Conservation (phyloP, 2,113 vertebrate genomes). For the Micromys minutus region DNA sequence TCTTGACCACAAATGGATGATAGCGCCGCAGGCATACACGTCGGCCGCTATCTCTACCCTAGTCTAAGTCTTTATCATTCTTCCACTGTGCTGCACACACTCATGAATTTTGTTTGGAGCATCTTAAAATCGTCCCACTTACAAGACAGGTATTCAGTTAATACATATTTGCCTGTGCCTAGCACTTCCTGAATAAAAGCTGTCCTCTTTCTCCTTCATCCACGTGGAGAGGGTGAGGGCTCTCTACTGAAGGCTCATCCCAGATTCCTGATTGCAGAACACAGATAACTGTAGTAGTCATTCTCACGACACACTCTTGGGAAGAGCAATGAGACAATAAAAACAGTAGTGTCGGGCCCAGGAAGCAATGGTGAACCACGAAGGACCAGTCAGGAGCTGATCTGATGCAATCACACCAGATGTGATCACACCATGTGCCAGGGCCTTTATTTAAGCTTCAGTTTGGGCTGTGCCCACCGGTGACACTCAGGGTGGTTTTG, state of each 20-base stretch:
- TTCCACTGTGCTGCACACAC: neutral
- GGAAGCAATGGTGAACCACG: too few species aligned
- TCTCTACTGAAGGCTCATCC: neutral
- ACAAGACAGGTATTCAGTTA: neutral
- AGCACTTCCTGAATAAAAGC: neutral
- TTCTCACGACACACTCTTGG: neutral
- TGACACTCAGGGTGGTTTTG: too few species aligned
- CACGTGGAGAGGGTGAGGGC: neutral
- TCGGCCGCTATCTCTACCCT: neutral
- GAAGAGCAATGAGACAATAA: neutral
- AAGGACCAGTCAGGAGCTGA: too few species aligned
- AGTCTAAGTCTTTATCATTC: neutral
- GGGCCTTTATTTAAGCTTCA: too few species aligned
- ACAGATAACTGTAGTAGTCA: neutral
- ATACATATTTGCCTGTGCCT: neutral
- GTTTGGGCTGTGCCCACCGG: too few species aligned
- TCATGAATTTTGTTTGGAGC: neutral
- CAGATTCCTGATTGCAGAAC: neutral
- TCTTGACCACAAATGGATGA: neutral
- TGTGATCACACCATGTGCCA: too few species aligned
- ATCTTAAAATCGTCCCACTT: conserved; percentile 24
- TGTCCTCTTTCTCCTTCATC: neutral
- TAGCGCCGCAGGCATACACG: neutral
- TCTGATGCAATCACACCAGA: too few species aligned
- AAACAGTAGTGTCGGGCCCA: neutral